Percentiles rank a stretch among this genome's conserved stretches.
phyloP scores from a whole-genome alignment of 2,797 vertebrate genomes.

The Xenopus petersii region DNA sequence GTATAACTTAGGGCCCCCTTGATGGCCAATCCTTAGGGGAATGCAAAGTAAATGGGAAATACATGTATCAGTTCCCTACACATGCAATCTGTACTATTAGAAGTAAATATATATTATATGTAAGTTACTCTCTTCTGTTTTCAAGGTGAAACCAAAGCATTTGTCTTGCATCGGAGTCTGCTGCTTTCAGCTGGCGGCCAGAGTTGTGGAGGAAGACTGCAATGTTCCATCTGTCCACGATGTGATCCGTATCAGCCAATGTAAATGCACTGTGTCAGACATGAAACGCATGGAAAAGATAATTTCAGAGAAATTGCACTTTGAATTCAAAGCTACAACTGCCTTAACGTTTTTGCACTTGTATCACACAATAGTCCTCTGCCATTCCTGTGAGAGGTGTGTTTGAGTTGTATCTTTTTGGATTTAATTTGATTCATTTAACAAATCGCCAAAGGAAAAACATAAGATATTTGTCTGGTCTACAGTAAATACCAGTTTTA shows the following conservation, averaged over 20 bases:
- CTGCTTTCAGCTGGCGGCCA: conserved; percentile 89
- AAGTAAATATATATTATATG: too few species aligned
- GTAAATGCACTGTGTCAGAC: conserved; percentile 92
- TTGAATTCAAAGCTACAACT: conserved; percentile 91
- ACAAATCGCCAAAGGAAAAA: too few species aligned
- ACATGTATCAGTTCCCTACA: too few species aligned
- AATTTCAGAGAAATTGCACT: conserved; percentile 88
- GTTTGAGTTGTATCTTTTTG: not conserved
- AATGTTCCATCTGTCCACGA: conserved; percentile 80
- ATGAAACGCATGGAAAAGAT: conserved; percentile 95
- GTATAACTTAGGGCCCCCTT: too few species aligned
- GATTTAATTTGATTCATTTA: too few species aligned
- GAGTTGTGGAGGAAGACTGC: conserved; percentile 83
- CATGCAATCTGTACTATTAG: too few species aligned
- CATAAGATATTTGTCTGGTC: too few species aligned
- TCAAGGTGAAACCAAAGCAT: conserved; percentile 89
- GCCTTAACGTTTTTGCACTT: conserved; percentile 97
- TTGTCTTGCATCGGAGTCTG: conserved; percentile 92
- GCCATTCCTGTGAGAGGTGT: conserved; percentile 80
- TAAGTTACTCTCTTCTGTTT: conserved; percentile 2
- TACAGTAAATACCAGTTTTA: too few species aligned
- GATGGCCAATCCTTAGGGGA: too few species aligned
- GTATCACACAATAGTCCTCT: conserved; percentile 82
- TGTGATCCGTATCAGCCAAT: conserved; percentile 93
- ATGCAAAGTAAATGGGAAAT: too few species aligned